Base-by-base conservation (phyloP, 2,888 invertebrate genomes). In the Helleia helle region DNA sequence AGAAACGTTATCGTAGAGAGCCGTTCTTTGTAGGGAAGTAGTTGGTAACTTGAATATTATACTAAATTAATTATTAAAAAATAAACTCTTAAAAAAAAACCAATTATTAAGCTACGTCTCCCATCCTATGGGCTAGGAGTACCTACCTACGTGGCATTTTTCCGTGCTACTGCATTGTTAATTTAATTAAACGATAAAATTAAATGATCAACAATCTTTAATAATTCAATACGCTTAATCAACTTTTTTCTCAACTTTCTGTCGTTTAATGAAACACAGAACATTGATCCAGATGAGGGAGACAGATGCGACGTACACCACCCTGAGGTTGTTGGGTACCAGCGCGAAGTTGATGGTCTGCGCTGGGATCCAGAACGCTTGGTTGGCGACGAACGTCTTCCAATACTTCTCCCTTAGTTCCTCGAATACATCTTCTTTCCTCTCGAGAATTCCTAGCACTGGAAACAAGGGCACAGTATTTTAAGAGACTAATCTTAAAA, bases 221-320 rank as follows among this genome's bases (percentile, higher is more conserved):
- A n/a, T n/a, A n/a, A n/a, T n/a, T n/a, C n/a, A n/a, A n/a, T n/a
- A n/a, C n/a, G n/a, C n/a, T n/a, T n/a, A n/a, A n/a, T n/a, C n/a
- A n/a, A n/a, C n/a, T n/a, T 40, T 40, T 36, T 40, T 43, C 11
- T 45, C 54, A 46, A 48, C 47, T 47, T 73, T 72, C 45, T 88
- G 88, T 41, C 93, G 74, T 63, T 95, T 95, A 46, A 94, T 88
- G 69, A 90, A 93, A 62, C 94, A 94, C 14, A 95, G 75, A 40
- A 95, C 91, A 60, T 95, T 95, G 43, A 93, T 91, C 95, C 95
- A 95, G 14, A 91, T 67, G 55, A 95, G 92, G 1, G 94, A 91
- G 36, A 91, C 92, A 0, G 88, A 75, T 0, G 93, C 92, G 15
- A 95, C 92, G 59, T 92, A 95, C 1, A 91, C 87, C 0, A 95